Conservation (phyloP, 2,797 vertebrate genomes). For the Todus mexicanus region DNA sequence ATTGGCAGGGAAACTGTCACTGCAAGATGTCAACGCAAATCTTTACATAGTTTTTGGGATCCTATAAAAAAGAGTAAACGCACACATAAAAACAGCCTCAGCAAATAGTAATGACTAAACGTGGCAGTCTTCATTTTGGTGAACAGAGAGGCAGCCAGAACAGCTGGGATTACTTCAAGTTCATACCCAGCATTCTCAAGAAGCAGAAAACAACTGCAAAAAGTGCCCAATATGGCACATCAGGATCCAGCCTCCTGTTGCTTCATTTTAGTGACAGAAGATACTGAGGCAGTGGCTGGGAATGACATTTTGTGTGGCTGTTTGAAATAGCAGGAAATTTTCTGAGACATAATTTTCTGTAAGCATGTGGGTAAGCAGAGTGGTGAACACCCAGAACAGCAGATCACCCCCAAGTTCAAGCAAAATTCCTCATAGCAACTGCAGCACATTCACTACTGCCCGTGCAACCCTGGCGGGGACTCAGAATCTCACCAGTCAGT, state of each 20-base stretch:
- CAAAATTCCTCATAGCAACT: background rate
- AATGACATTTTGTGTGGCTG: background rate
- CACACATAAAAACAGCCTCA: background rate
- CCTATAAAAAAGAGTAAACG: background rate
- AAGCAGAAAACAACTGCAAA: background rate
- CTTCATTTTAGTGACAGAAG: background rate
- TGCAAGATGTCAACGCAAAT: background rate
- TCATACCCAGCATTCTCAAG: background rate
- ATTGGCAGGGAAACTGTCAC: background rate
- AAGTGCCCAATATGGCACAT: background rate
- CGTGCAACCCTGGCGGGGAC: background rate
- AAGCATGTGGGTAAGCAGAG: background rate
- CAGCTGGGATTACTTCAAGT: background rate
- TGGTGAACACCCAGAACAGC: background rate
- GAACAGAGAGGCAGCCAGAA: background rate
- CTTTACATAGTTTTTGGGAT: background rate
- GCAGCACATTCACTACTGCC: background rate
- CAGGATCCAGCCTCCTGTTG: background rate
- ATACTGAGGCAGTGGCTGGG: background rate
- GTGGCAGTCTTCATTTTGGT: background rate
- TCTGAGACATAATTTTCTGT: background rate
- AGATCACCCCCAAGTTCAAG: background rate
- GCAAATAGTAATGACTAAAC: background rate
- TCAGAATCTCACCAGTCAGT: background rate
- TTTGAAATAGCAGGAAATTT: background rate